Conservation (phyloP, 92 coral and sea anemone species). For the Palythoa grandis region DNA sequence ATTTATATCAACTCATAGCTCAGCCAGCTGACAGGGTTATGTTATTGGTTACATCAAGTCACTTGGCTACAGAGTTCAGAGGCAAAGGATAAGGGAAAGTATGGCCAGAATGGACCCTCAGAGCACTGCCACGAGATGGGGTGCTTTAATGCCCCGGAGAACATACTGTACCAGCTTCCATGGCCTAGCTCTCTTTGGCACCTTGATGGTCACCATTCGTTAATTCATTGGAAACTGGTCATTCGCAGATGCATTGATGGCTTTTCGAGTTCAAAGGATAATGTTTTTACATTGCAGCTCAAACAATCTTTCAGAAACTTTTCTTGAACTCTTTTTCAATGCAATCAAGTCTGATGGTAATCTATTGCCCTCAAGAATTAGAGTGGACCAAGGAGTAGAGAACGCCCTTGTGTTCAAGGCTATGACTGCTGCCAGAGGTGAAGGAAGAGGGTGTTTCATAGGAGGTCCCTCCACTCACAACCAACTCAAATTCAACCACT, state of each 20-base stretch:
- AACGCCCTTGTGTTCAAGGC: constrained; percentile 25
- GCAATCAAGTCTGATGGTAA: constrained; percentile 32
- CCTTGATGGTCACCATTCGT: constrained; percentile 46
- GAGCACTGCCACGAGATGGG: constrained; percentile 16
- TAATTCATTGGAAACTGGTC: constrained; percentile 43
- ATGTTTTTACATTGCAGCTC: constrained; percentile 23
- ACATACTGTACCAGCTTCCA: constrained; percentile 21
- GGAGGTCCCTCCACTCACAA: constrained; percentile 28
- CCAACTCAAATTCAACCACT: background rate
- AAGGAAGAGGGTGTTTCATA: constrained; percentile 33
- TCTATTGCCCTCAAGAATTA: constrained; percentile 41
- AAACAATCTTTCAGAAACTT: constrained; percentile 39
- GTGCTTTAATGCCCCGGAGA: constrained; percentile 18
- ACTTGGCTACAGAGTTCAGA: constrained; percentile 20
- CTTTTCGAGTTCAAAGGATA: constrained; percentile 30
- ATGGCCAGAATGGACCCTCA: constrained; percentile 32
- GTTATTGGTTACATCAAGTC: constrained; percentile 38
- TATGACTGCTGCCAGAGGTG: constrained; percentile 35
- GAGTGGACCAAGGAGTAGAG: constrained; percentile 37
- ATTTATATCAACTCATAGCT: constrained; percentile 27
- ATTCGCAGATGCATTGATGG: constrained; percentile 4
- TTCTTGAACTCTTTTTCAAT: constrained; percentile 28
- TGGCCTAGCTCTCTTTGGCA: constrained; percentile 29
- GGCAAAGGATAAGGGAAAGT: constrained; percentile 40
- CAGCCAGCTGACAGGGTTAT: constrained; percentile 21